Percentiles rank a stretch among this genome's conserved stretches.
Conservation (phyloP, 1,140 invertebrate species). For the Wiebesia pumilae region DNA sequence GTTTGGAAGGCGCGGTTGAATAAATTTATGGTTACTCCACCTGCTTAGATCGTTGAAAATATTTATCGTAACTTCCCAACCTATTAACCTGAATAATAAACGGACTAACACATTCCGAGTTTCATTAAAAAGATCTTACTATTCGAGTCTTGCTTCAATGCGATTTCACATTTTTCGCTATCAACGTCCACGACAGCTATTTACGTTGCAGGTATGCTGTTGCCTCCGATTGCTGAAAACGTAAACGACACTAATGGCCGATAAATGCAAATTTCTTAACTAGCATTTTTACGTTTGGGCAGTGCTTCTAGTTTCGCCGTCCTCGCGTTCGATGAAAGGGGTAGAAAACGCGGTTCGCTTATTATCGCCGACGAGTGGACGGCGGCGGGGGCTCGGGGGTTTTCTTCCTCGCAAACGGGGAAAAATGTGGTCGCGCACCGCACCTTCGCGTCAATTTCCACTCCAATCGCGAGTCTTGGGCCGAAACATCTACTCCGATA, state of each 20-base stretch:
- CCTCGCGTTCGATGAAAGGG: too few relatives aligned
- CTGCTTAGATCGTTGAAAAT: background rate
- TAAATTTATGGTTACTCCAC: background rate
- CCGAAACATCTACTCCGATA: background rate
- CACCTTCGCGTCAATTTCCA: too few relatives aligned
- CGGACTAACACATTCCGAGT: background rate
- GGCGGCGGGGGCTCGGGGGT: too few relatives aligned
- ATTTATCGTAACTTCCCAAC: background rate
- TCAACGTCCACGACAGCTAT: background rate
- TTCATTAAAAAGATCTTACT: background rate
- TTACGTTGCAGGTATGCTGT: background rate
- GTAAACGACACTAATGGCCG: background rate
- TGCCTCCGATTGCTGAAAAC: background rate
- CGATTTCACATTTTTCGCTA: background rate
- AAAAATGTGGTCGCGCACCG: background rate
- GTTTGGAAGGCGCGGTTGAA: background rate
- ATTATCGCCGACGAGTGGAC: too few relatives aligned
- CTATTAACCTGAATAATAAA: constrained; percentile 29
- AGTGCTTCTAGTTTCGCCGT: too few relatives aligned
- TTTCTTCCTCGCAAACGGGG: background rate
- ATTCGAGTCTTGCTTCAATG: background rate
- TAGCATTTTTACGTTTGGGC: background rate
- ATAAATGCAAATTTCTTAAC: background rate
- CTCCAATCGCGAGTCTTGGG: too few relatives aligned
- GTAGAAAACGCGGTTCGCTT: too few relatives aligned